phyloP scores from a whole-genome alignment of 2,113 vertebrate genomes.

The Anser brachyrhynchus region DNA sequence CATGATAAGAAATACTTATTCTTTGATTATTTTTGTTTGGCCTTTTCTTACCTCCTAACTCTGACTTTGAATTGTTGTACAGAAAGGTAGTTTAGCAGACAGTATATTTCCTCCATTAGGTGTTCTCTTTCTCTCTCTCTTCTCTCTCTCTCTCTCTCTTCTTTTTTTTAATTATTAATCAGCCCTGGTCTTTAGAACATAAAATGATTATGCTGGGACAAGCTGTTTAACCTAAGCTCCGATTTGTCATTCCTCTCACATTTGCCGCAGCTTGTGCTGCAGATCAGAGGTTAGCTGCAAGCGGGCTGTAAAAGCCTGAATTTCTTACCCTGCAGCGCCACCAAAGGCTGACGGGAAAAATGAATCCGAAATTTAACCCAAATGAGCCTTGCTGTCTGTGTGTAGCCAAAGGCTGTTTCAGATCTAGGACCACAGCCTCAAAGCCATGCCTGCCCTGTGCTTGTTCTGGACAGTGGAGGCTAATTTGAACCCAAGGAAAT shows the following conservation, averaged over 20 bases:
- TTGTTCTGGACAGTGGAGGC: neutral
- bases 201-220: constrained; percentile 21
- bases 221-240: constrained; percentile 9
- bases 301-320: neutral
- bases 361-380: neutral
- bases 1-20: neutral
- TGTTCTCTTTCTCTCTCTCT: neutral
- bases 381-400: neutral
- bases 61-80: neutral
- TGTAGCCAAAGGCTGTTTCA: neutral
- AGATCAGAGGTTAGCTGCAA: neutral
- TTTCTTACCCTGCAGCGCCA: constrained; percentile 70
- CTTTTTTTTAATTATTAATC: neutral
- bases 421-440: neutral
- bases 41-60: neutral
- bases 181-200: neutral
- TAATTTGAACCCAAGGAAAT: neutral
- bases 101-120: neutral
- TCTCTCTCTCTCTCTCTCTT: neutral
- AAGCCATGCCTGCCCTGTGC: neutral
- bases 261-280: constrained; percentile 11
- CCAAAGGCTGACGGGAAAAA: constrained; percentile 37
- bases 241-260: constrained; percentile 40
- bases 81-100: neutral
- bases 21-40: neutral